Evolutionary conservation across 1,140 invertebrate genomes (phyloP).

Genomic region (Pentalonia nigronervosa): DNA sequence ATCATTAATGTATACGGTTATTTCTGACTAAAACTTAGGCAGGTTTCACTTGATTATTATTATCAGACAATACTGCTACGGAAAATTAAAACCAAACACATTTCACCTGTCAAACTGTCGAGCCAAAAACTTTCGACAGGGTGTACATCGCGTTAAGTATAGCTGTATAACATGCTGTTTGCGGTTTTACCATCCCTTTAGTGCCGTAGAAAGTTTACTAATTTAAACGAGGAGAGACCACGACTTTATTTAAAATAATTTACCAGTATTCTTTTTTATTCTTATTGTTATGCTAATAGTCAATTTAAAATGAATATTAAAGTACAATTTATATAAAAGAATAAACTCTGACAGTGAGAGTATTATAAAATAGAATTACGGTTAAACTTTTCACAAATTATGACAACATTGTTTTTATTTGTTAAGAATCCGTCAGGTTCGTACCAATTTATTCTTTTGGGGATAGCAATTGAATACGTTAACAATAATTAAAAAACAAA

Average conservation of each 20-base stretch:
- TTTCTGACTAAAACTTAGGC: neutral
- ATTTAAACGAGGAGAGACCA: slow-evolving; percentile 41
- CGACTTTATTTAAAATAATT: slow-evolving; percentile 53
- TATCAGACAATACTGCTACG: neutral
- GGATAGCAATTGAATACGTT: neutral
- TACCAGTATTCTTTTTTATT: neutral
- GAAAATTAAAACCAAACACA: slow-evolving; percentile 42
- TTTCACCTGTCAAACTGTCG: slow-evolving; percentile 49
- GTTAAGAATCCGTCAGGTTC: neutral
- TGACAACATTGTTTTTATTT: neutral
- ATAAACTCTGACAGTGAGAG: neutral
- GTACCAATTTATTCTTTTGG: neutral
- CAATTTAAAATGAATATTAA: slow-evolving; percentile 44
- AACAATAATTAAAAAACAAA: neutral
- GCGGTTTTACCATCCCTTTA: slow-evolving; percentile 33
- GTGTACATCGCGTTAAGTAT: slow-evolving; percentile 36
- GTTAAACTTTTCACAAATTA: slow-evolving; percentile 6
- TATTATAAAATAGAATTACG: neutral
- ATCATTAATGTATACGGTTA: neutral
- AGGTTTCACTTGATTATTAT: neutral
- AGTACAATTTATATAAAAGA: slow-evolving; percentile 22
- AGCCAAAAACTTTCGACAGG: slow-evolving; percentile 24
- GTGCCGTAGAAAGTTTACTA: slow-evolving; percentile 36
- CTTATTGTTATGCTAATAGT: slow-evolving; percentile 21
- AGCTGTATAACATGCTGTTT: slow-evolving; percentile 45